phyloP scores from a whole-genome alignment of 2,888 invertebrate genomes.

The Drosophila algonquin region DNA sequence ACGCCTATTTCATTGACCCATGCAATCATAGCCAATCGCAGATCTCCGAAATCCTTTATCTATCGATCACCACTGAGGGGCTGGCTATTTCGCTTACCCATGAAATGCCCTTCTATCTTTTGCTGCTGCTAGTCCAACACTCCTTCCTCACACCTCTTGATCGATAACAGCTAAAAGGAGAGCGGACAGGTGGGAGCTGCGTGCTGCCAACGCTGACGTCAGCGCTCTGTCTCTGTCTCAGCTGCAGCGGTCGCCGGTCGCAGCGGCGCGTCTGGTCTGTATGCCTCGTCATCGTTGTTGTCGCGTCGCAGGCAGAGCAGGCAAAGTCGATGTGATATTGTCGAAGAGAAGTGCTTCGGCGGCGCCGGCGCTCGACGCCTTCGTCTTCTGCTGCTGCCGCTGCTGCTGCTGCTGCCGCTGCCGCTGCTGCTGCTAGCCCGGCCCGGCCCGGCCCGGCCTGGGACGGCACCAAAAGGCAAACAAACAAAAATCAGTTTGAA shows the following conservation, averaged over 20 bases:
- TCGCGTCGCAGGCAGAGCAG: not conserved
- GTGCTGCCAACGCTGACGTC: not conserved
- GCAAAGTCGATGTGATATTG: not conserved
- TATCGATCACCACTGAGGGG: no score
- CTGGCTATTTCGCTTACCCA: no score
- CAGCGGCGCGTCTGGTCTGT: not conserved
- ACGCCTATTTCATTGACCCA: no score
- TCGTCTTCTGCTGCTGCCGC: conserved; percentile 12
- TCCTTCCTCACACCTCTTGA: not conserved
- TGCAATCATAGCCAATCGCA: no score
- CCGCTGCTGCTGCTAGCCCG: conserved; percentile 37
- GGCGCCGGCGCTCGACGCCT: conserved; percentile 12
- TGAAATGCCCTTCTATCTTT: no score
- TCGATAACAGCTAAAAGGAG: conserved; percentile 22
- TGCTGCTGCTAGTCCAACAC: no score
- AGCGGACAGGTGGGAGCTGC: not conserved
- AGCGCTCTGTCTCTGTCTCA: not conserved
- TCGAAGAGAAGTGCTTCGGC: not conserved
- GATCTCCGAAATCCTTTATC: not conserved
- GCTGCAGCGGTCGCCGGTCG: not conserved
- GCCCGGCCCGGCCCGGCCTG: not conserved
- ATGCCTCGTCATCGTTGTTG: not conserved
- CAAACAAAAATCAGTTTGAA: conserved; percentile 81
- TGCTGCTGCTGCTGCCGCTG: conserved; percentile 21
- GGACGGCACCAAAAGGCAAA: conserved; percentile 58